Evolutionary conservation across 1,140 invertebrate species (phyloP).

Genomic region (Magallana gigas): DNA sequence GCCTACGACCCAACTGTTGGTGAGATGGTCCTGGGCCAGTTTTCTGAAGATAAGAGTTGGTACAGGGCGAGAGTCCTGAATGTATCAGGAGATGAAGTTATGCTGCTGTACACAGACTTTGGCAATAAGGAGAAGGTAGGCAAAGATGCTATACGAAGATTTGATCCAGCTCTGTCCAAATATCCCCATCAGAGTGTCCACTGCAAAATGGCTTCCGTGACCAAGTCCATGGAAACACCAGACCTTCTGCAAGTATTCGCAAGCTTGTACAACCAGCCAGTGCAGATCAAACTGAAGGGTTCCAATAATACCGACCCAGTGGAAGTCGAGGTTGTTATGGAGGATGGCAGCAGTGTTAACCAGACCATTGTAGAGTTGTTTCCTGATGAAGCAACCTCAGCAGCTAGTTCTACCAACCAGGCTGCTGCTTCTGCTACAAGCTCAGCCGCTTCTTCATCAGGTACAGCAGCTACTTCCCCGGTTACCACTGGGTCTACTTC

Average conservation of each 20-base stretch:
- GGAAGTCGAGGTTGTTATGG: conserved; percentile 23
- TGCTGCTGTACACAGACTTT: conserved; percentile 41
- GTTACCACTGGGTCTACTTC: not conserved
- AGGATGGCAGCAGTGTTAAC: conserved; percentile 31
- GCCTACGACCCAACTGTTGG: conserved; percentile 43
- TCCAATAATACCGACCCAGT: not conserved
- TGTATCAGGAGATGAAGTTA: not conserved
- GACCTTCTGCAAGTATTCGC: conserved; percentile 11
- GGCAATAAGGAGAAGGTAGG: conserved; percentile 3
- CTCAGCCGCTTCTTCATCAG: not conserved
- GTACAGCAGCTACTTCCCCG: not conserved
- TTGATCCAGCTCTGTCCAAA: not conserved
- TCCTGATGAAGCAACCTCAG: not conserved
- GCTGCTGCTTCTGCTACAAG: not conserved
- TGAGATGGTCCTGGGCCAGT: conserved; percentile 51
- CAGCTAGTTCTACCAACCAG: not conserved
- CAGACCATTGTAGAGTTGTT: not conserved
- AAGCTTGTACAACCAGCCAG: not conserved
- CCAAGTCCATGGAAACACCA: not conserved
- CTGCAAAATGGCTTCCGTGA: not conserved
- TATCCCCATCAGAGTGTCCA: conserved; percentile 20
- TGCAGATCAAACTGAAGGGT: not conserved
- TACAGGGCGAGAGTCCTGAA: conserved; percentile 52
- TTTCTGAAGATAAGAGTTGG: conserved; percentile 44
- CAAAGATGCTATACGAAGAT: not conserved